Percentiles rank a stretch among this genome's conserved stretches.
Evolutionary conservation across 2,888 invertebrate species (phyloP).

Genomic region (Carcina quercana): DNA sequence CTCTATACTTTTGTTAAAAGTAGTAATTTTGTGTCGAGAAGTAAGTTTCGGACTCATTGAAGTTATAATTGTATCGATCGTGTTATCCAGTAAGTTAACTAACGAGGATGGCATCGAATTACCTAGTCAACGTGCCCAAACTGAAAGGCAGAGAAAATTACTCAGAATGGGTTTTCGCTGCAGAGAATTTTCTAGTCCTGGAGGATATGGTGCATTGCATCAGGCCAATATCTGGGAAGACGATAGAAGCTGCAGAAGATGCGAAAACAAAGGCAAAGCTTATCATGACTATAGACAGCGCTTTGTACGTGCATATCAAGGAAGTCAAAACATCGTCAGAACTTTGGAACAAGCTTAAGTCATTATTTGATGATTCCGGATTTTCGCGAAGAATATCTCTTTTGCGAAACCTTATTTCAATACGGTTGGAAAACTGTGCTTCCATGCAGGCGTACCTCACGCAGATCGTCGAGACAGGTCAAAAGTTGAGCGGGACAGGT

Average conservation of each 20-base stretch:
- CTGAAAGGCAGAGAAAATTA: conserved; percentile 17
- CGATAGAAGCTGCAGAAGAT: conserved; percentile 3
- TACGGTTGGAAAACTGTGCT: conserved; percentile 12
- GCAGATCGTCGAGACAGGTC: conserved; percentile 11
- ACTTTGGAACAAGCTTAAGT: conserved; percentile 8
- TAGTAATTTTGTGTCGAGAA: too few species aligned
- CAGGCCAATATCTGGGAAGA: background rate
- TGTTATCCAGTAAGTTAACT: too few species aligned
- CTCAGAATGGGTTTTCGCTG: conserved; percentile 18
- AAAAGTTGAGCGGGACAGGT: conserved; percentile 9
- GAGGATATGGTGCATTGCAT: conserved; percentile 10
- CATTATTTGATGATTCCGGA: conserved; percentile 10
- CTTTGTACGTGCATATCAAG: conserved; percentile 12
- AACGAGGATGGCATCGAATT: conserved; percentile 9
- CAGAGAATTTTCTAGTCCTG: conserved; percentile 16
- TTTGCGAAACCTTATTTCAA: conserved; percentile 10
- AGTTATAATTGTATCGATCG: too few species aligned
- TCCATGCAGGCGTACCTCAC: conserved; percentile 14
- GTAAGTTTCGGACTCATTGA: too few species aligned
- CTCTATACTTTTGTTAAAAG: too few species aligned
- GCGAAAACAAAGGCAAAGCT: conserved; percentile 11
- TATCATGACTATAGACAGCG: conserved; percentile 12
- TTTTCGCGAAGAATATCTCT: conserved; percentile 9
- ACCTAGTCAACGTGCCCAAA: conserved; percentile 14
- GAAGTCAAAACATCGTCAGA: conserved; percentile 6